A percentile compares a stretch with the other conserved stretches of the same genome.
Evolutionary conservation across 2,797 vertebrate species (phyloP).

Genomic region (Acanthurus leucopareius): DNA sequence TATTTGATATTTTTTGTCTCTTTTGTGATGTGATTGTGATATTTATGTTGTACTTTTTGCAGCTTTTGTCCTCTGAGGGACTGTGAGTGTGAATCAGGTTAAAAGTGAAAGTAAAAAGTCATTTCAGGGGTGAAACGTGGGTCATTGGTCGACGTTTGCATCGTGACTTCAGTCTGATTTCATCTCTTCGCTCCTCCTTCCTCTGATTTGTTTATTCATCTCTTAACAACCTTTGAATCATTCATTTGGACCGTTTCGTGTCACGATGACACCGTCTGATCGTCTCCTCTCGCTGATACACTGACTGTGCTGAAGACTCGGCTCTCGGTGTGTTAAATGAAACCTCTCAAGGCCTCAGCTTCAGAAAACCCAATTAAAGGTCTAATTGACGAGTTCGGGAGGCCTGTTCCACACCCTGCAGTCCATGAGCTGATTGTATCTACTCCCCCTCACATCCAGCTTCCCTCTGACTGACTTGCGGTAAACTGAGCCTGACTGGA

Average conservation of each 20-base stretch:
- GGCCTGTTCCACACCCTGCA: constrained; percentile 23
- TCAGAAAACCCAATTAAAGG: constrained; percentile 7
- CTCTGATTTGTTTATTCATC: neutral
- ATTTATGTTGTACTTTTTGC: no score
- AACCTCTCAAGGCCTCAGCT: neutral
- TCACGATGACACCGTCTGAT: neutral
- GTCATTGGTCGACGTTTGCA: no score
- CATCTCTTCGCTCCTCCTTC: no score
- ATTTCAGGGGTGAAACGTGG: no score
- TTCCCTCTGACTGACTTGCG: constrained; percentile 36
- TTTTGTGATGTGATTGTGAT: no score
- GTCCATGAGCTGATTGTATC: neutral
- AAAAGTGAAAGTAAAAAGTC: no score
- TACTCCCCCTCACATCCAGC: constrained; percentile 11
- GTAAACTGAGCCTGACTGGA: constrained; percentile 67
- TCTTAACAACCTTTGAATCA: neutral
- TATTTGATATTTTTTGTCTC: no score
- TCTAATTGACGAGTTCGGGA: neutral
- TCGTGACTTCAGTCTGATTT: no score
- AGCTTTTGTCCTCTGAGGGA: no score
- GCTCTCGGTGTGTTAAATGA: neutral
- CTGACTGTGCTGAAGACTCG: neutral
- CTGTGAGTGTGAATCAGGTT: no score
- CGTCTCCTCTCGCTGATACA: neutral
- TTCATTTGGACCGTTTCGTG: neutral